Evolutionary conservation across 2,113 vertebrate genomes (phyloP), one percentile per base, ranked within the genome.

Genomic region (Haemorhous mexicanus): DNA sequence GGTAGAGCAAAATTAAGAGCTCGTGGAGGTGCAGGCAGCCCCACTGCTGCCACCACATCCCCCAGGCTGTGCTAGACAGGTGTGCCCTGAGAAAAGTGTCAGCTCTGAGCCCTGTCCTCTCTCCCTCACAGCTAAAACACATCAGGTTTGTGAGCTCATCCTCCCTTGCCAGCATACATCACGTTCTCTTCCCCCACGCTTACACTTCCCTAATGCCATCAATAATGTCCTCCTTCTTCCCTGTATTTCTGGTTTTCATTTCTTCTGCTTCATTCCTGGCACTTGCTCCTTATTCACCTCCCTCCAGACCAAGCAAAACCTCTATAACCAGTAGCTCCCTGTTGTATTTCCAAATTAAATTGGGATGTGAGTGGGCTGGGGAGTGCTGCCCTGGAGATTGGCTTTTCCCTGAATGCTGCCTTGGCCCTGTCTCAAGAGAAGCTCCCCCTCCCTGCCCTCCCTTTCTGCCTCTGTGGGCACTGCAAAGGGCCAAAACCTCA

Each of bases 1-100:
- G 41, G 32, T 4, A 2, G 59, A 92, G 79, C 39, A 61, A 30
- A 84, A 64, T 75, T 75, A 32, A 52, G 21, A 16, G 69, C 69
- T 74, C 0, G 0, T 2, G 6, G 78, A 67, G 61, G 23, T 37
- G 62, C 84, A 84, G 73, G 35, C 2, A 2, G 30, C 26, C 23
- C 63, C 2, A 1, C 8, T 39, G 75, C 83, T 73, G 63, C 72
- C 63, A 15, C 18, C 9, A 7, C 61, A 23, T 23, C 5, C 0
- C 26, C 6, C 43, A 59, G 46, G 0, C 55, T 87, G 66, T 30
- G 28, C 89, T 35, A 2, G 68, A 8, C 77, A 68, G 56, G 61
- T 55, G 73, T 35, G 62, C 44, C 2, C 61, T 1, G 7, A 26
- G 70, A n/a, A 56, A 75, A 87, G 33, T 44, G 43, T 23, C 83